Conservation (phyloP, 23 tunicate species). For the Styela plicata region DNA sequence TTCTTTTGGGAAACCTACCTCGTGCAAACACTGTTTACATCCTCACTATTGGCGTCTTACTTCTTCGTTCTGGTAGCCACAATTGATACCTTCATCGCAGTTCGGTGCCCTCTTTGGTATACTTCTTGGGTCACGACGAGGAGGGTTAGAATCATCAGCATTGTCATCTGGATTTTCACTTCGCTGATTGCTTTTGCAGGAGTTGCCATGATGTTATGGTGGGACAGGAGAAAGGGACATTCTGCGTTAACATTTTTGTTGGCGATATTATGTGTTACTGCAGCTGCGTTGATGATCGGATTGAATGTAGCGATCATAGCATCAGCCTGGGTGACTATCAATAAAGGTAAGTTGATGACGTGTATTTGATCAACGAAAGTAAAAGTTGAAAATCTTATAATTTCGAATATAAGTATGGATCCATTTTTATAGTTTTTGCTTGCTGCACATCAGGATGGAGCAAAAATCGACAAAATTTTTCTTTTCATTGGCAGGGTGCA, state of each 20-base stretch:
- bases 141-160: slow-evolving; percentile 30
- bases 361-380: not conserved
- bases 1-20: slow-evolving; percentile 28
- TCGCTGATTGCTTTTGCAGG: slow-evolving; percentile 32
- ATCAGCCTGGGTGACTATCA: slow-evolving; percentile 38
- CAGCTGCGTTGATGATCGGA: slow-evolving; percentile 44
- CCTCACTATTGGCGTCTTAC: slow-evolving; percentile 48
- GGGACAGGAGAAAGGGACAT: slow-evolving; percentile 20
- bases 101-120: slow-evolving; percentile 57
- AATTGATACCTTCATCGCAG: slow-evolving; percentile 69
- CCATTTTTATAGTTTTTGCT: not conserved
- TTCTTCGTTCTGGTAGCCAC: slow-evolving; percentile 68
- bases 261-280: slow-evolving; percentile 32
- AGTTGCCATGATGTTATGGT: slow-evolving; percentile 3
- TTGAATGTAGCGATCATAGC: slow-evolving; percentile 47
- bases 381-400: not conserved
- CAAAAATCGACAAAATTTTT: no score
- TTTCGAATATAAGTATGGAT: not conserved
- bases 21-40: slow-evolving; percentile 29
- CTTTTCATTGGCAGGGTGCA: no score
- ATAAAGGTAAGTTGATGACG: slow-evolving; percentile 33
- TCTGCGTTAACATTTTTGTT: slow-evolving; percentile 25
- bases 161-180: slow-evolving; percentile 45
- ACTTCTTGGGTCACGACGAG: slow-evolving; percentile 38
- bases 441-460: no score